Base-by-base conservation (phyloP, 2,113 vertebrate genomes). In the Oriolus oriolus region DNA sequence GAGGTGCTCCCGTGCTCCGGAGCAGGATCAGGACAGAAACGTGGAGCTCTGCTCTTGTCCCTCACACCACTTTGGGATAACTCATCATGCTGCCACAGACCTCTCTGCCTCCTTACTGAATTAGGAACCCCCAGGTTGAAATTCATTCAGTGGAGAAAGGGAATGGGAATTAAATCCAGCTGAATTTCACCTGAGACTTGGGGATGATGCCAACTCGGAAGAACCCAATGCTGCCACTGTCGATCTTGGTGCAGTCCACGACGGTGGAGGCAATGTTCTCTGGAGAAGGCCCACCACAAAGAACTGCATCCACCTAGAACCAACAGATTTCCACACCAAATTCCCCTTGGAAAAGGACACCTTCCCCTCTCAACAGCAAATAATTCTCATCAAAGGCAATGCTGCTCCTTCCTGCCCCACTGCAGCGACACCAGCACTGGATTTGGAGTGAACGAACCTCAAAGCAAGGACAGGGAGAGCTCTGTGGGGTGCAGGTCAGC, bases 181-280 rank as follows among this genome's bases (percentile, higher is more conserved):
- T 28, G 18, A 39, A 44, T 27, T 80, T 94, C 97, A 99, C 99
- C 98, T 99, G 98, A 16, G 98, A 98, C 93, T 99, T 99, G 41
- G 99, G 98, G 93, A 99, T 97, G 75, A 99, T 97, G 12, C 99
- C 99, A 0, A 99, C 98, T 86, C 99, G 98, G 95, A 99, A 99
- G 97, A 99, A 99, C 4, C 98, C 98, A 16, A 99, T 97, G 35
- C 96, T 97, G 18, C 98, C 98, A 1, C 95, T 98, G 75, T 98
- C 97, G 2, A 99, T 98, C 92, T 98, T 99, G 64, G 99, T 99
- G 96, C 99, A 99, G 97, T 99, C 98, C n/a, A 99, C 98, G 23
- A 99, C 99, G 3, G 99, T 99, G 57, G 99, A 99, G 47, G 99
- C 98, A 47, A 99, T 98, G 75, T 99, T 99, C 94, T 99, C 98